phyloP scores from a whole-genome alignment of 2,888 invertebrate genomes.

The Catocala fraxini region DNA sequence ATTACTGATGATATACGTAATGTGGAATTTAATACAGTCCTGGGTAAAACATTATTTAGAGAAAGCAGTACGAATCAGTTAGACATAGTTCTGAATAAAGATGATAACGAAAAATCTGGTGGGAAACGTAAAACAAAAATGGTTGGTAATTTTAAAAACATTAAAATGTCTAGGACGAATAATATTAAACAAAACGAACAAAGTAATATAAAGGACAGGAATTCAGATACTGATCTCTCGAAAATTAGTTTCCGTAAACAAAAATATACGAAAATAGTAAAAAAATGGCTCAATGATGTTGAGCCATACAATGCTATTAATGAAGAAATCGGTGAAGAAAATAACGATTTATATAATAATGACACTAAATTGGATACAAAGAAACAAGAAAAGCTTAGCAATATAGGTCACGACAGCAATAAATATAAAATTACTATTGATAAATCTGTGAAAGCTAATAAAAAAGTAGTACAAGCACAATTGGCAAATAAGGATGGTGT shows the following conservation, averaged over 20 bases:
- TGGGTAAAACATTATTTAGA: slow-evolving; percentile 1
- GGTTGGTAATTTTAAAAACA: not conserved
- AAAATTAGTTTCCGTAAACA: slow-evolving; percentile 59
- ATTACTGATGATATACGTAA: slow-evolving; percentile 14
- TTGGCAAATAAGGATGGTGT: slow-evolving; percentile 74
- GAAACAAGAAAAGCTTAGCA: slow-evolving; percentile 7
- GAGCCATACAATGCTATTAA: slow-evolving; percentile 45
- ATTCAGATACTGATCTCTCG: not conserved
- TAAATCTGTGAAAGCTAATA: slow-evolving; percentile 37
- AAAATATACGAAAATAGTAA: slow-evolving; percentile 68
- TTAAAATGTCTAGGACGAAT: slow-evolving; percentile 17
- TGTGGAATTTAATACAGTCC: not conserved
- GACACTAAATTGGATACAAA: not conserved
- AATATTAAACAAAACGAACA: not conserved
- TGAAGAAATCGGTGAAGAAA: slow-evolving; percentile 20
- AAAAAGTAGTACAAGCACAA: slow-evolving; percentile 70
- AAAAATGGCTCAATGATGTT: slow-evolving; percentile 70
- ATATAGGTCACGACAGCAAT: not conserved
- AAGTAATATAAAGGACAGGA: slow-evolving; percentile 3
- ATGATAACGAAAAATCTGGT: not conserved
- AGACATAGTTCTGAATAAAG: not conserved
- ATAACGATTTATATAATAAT: slow-evolving; percentile 3
- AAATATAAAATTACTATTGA: slow-evolving; percentile 23
- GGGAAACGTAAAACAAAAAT: slow-evolving; percentile 26
- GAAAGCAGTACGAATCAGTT: not conserved